Conservation (phyloP, 1,140 invertebrate species). For the Parasteatoda tepidariorum region DNA sequence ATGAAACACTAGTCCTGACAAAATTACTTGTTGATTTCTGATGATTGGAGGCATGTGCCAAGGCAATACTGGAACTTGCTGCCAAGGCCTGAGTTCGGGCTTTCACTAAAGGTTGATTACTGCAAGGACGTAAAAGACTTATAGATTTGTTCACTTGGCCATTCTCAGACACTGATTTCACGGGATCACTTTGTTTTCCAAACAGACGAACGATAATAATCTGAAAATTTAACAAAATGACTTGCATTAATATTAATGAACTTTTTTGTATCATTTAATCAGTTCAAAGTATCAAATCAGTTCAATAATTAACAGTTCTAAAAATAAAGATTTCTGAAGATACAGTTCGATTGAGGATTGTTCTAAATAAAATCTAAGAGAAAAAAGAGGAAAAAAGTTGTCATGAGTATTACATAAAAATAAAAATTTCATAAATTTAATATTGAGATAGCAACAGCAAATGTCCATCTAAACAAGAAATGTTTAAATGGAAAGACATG, state of each 20-base stretch:
- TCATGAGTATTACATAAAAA: no score
- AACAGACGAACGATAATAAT: slow-evolving; percentile 34
- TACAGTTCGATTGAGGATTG: no score
- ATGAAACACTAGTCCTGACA: slow-evolving; percentile 56
- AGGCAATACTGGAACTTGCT: slow-evolving; percentile 39
- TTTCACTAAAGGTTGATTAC: slow-evolving; percentile 44
- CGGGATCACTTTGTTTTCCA: slow-evolving; percentile 25
- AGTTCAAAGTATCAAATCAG: no score
- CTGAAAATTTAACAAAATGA: slow-evolving; percentile 4
- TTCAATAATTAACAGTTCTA: no score
- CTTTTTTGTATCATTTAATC: no score
- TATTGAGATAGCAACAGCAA: no score
- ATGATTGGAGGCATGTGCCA: slow-evolving; percentile 43
- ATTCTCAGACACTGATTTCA: slow-evolving; percentile 30
- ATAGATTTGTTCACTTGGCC: slow-evolving; percentile 39
- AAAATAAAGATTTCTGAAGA: no score
- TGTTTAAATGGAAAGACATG: no score
- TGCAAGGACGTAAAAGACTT: slow-evolving; percentile 39
- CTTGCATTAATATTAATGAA: not conserved
- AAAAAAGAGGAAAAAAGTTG: no score
- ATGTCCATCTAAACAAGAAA: no score
- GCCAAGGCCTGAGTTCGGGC: slow-evolving; percentile 29
- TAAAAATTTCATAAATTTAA: no score
- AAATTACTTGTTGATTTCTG: slow-evolving; percentile 45
- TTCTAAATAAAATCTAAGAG: no score